These are phyloP conservation scores for Drosophila mimetica DNA, from an alignment of 2,888 invertebrate genomes.

Conservation along the genomic window DNA sequence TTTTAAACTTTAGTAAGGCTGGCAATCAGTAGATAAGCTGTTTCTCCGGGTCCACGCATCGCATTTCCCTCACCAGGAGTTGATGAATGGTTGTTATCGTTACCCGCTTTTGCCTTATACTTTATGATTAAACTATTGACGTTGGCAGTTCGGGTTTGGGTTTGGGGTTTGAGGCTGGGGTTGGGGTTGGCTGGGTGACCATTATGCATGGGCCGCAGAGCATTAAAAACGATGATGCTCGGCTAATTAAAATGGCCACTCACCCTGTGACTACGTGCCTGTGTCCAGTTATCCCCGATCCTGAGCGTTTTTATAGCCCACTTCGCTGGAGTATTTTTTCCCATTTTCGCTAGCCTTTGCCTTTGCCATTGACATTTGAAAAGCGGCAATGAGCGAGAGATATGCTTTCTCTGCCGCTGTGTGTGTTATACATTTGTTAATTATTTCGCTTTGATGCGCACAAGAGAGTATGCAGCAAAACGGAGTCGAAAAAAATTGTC, in stretches of 20 bases:
- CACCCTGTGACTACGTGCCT: conserved; percentile 13
- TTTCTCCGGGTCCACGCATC: conserved; percentile 23
- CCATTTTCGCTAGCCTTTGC: conserved; percentile 28
- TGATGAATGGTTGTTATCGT: conserved; percentile 66
- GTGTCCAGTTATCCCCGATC: conserved; percentile 35
- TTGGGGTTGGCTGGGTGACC: conserved; percentile 54
- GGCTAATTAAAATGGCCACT: conserved; percentile 69
- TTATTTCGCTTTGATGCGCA: conserved; percentile 77
- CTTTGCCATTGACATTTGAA: conserved; percentile 70
- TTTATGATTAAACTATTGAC: conserved; percentile 77
- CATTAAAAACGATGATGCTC: conserved; percentile 37
- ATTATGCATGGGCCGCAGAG: conserved; percentile 58
- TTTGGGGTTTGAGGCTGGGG: conserved; percentile 9
- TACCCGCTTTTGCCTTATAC: conserved; percentile 55
- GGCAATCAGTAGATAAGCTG: background rate
- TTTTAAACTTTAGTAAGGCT: background rate
- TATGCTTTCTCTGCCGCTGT: conserved; percentile 20
- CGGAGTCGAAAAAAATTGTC: conserved; percentile 55
- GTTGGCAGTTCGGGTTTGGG: conserved; percentile 21
- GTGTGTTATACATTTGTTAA: conserved; percentile 70
- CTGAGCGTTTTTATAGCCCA: conserved; percentile 21
- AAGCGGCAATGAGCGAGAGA: conserved; percentile 32
- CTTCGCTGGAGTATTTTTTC: conserved; percentile 43
- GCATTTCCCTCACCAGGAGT: conserved; percentile 6
- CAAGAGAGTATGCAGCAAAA: conserved; percentile 66